phyloP scores from a whole-genome alignment of 2,888 invertebrate species.

The Callyntrura guangdongensis region DNA sequence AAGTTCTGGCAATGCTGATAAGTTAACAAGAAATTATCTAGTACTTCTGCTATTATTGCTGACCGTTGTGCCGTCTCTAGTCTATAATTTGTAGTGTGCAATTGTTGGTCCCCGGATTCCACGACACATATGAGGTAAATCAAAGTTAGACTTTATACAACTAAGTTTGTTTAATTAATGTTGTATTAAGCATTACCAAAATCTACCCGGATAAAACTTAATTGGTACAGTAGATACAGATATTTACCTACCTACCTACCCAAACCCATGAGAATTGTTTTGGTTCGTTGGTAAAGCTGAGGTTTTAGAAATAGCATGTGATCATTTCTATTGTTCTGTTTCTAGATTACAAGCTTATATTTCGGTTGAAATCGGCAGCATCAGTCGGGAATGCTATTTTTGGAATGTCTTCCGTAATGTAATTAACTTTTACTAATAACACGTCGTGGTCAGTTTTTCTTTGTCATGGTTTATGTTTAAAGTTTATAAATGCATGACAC shows the following conservation, averaged over 20 bases:
- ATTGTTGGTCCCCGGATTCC: neutral
- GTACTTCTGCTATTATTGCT: no score
- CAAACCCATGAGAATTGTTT: no score
- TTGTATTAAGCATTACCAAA: neutral
- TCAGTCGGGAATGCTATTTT: slow-evolving; percentile 7
- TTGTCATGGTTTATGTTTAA: neutral
- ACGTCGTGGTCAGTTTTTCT: neutral
- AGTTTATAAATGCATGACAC: slow-evolving; percentile 24
- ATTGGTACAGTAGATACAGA: no score
- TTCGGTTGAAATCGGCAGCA: slow-evolving; percentile 22
- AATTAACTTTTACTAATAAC: slow-evolving; percentile 20
- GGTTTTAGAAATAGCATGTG: slow-evolving; percentile 13
- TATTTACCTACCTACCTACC: neutral
- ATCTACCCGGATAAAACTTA: neutral
- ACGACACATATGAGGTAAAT: slow-evolving; percentile 27
- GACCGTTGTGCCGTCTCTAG: neutral
- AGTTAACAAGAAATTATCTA: neutral
- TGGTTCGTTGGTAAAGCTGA: neutral
- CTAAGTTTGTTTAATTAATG: neutral
- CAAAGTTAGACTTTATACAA: neutral
- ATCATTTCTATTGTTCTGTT: slow-evolving; percentile 39
- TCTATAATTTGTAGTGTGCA: slow-evolving; percentile 18
- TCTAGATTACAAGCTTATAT: slow-evolving; percentile 29
- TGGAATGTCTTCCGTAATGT: slow-evolving; percentile 39
- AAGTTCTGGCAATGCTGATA: slow-evolving; percentile 14